phyloP scores from a whole-genome alignment of 2,797 vertebrate species.

The Bradypodion pumilum region DNA sequence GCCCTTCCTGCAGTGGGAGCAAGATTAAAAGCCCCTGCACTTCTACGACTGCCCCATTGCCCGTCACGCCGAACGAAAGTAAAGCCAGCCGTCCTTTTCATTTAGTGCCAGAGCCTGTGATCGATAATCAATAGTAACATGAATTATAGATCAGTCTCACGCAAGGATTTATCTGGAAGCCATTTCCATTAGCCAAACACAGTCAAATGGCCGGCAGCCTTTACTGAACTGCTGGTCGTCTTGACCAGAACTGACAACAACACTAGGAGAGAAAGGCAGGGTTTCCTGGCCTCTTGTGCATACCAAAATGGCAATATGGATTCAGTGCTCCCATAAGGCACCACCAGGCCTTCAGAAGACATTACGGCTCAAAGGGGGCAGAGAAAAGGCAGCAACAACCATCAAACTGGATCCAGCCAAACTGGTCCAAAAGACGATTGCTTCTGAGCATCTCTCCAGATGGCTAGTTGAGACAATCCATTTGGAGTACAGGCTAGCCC shows the following conservation, averaged over 20 bases:
- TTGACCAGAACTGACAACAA: constrained; percentile 9
- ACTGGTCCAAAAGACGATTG: no score
- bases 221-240: constrained; percentile 1
- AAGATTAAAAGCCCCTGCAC: not conserved
- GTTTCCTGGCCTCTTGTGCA: not conserved
- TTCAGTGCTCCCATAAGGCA: no score
- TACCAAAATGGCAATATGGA: not conserved
- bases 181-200: constrained; percentile 23
- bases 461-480: no score
- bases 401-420: no score
- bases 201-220: not conserved
- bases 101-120: constrained; percentile 58
- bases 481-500: no score
- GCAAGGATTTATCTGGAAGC: constrained; percentile 64
- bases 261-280: not conserved
- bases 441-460: no score
- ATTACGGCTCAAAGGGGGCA: no score
- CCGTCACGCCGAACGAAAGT: constrained; percentile 49
- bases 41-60: not conserved
- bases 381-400: no score
- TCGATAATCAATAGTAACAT: constrained; percentile 53
- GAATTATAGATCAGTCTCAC: constrained; percentile 34
- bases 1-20: not conserved
- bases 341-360: no score
- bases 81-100: constrained; percentile 66